Percentiles rank a stretch among this genome's conserved stretches.
Conservation (phyloP, 2,888 invertebrate species). For the Thymelicus acteon region DNA sequence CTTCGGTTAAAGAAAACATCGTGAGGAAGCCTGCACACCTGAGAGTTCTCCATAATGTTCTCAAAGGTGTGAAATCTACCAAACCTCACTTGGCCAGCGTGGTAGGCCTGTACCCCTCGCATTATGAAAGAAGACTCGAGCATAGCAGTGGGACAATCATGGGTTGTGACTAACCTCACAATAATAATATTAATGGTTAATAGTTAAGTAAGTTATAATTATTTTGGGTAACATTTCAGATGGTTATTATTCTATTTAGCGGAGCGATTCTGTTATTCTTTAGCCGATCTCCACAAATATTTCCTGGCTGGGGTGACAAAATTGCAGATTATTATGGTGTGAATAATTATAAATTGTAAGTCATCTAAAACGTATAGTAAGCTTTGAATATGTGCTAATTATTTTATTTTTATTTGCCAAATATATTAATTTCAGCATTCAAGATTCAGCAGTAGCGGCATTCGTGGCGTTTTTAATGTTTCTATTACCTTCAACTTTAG, state of each 20-base stretch:
- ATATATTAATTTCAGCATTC: conserved; percentile 53
- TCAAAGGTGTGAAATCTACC: too few species aligned
- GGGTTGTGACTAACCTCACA: too few species aligned
- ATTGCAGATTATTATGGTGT: conserved; percentile 50
- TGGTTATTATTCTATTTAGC: conserved; percentile 62
- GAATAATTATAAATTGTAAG: conserved; percentile 56
- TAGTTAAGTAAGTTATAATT: not conserved
- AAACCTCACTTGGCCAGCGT: too few species aligned
- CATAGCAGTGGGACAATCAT: too few species aligned
- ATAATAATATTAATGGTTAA: too few species aligned
- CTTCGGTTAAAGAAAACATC: too few species aligned
- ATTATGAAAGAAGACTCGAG: too few species aligned
- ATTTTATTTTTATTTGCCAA: not conserved
- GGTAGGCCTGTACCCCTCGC: too few species aligned
- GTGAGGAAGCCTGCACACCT: too few species aligned
- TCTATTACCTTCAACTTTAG: conserved; percentile 57
- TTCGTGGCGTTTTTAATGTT: conserved; percentile 60
- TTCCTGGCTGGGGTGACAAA: conserved; percentile 66
- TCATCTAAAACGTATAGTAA: conserved; percentile 19
- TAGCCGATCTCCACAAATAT: conserved; percentile 67
- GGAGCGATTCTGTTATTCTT: conserved; percentile 56
- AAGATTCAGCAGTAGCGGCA: conserved; percentile 63
- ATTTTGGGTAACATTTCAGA: conserved; percentile 53
- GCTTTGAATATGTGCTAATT: too few species aligned
- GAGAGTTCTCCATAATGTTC: too few species aligned